Evolutionary conservation across 1,140 invertebrate genomes (phyloP).

Genomic region (Metopolophium dirhodum): DNA sequence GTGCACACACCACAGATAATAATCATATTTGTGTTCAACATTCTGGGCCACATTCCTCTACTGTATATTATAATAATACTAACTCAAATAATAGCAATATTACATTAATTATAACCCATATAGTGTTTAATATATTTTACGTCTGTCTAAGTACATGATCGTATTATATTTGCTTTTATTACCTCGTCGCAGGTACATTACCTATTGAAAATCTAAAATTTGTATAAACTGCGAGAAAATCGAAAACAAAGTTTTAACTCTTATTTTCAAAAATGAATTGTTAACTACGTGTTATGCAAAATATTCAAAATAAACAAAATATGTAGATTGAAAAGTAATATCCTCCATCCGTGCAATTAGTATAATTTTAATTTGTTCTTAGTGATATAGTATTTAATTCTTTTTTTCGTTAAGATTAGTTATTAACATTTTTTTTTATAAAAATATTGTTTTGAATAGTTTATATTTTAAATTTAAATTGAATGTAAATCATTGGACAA

Average conservation of each 20-base stretch:
- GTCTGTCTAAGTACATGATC: background rate
- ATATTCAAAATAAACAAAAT: too few species aligned
- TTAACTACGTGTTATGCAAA: too few species aligned
- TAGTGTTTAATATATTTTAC: background rate
- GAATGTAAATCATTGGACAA: too few species aligned
- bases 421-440: too few species aligned
- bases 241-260: too few species aligned
- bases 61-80: background rate
- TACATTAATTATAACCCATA: background rate
- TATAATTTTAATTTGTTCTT: background rate
- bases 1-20: background rate
- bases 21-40: background rate
- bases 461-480: too few species aligned
- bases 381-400: background rate
- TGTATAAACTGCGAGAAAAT: too few species aligned
- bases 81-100: background rate
- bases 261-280: too few species aligned
- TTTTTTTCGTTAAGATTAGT: too few species aligned
- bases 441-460: too few species aligned
- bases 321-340: too few species aligned
- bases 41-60: background rate
- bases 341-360: background rate
- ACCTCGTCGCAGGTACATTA: background rate
- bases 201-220: background rate
- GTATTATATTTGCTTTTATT: background rate